Conservation (phyloP, 37 sponge, comb jelly and placozoan species). For the Corticium candelabrum region DNA sequence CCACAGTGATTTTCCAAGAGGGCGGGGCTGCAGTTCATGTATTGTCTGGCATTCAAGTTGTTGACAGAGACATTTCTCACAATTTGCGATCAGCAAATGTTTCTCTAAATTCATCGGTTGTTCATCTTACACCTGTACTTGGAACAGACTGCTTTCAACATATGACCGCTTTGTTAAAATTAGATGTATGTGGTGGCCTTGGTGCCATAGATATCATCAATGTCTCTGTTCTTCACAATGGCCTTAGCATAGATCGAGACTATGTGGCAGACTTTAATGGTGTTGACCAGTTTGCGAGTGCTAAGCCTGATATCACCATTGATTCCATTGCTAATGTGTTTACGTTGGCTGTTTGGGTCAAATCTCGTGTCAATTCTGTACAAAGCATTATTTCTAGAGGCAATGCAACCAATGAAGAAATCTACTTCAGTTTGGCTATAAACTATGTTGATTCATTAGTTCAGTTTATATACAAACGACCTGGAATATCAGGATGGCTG, state of each 20-base stretch:
- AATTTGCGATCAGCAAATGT: constrained; percentile 24
- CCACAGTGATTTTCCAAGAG: constrained; percentile 15
- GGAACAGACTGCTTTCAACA: background rate
- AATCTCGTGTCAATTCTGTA: background rate
- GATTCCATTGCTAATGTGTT: background rate
- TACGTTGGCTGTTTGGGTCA: background rate
- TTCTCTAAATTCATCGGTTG: background rate
- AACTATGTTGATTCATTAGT: background rate
- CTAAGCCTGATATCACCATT: background rate
- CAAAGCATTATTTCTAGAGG: background rate
- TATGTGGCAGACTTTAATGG: background rate
- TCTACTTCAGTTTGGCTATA: background rate
- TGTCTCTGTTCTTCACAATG: background rate
- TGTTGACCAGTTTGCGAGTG: background rate
- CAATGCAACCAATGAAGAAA: background rate
- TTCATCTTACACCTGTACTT: background rate
- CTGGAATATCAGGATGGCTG: background rate
- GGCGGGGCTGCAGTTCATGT: background rate
- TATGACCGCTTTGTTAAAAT: background rate
- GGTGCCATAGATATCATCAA: background rate
- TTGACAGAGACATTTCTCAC: constrained; percentile 36
- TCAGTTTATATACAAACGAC: background rate
- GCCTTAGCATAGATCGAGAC: background rate
- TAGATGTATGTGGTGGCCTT: background rate
- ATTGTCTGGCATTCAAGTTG: constrained; percentile 18